Conservation (phyloP, 2,113 vertebrate genomes). For the Sardina pilchardus region DNA sequence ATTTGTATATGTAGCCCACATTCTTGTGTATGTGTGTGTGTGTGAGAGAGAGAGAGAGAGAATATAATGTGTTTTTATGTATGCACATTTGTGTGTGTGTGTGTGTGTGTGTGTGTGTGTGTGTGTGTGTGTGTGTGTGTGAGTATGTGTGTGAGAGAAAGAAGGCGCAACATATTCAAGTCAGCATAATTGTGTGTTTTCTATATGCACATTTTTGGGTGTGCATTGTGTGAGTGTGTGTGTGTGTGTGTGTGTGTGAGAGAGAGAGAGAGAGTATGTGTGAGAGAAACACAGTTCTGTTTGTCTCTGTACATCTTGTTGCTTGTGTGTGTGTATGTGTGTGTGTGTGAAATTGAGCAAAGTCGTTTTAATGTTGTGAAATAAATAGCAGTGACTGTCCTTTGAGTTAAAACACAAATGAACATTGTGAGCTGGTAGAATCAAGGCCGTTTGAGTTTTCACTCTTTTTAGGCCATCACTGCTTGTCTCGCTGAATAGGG, state of each 20-base stretch:
- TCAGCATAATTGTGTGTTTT: too few species aligned
- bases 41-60: not conserved
- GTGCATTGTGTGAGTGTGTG: not conserved
- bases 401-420: not conserved
- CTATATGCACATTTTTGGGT: too few species aligned
- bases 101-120: not conserved
- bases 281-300: not conserved
- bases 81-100: not conserved
- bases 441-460: not conserved
- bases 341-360: not conserved
- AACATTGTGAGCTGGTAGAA: slow-evolving; percentile 18
- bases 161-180: not conserved
- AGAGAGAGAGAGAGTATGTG: too few species aligned
- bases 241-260: not conserved
- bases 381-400: slow-evolving; percentile 1
- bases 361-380: not conserved
- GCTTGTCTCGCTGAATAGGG: not conserved
- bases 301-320: too few species aligned
- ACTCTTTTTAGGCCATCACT: slow-evolving; percentile 2
- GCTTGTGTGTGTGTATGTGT: not conserved
- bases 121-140: too few species aligned
- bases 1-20: too few species aligned
- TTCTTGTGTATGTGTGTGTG: too few species aligned
- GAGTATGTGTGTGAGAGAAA: not conserved
- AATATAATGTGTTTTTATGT: too few species aligned